phyloP scores from a whole-genome alignment of 2,797 vertebrate genomes.

The Sitta carolinensis region DNA sequence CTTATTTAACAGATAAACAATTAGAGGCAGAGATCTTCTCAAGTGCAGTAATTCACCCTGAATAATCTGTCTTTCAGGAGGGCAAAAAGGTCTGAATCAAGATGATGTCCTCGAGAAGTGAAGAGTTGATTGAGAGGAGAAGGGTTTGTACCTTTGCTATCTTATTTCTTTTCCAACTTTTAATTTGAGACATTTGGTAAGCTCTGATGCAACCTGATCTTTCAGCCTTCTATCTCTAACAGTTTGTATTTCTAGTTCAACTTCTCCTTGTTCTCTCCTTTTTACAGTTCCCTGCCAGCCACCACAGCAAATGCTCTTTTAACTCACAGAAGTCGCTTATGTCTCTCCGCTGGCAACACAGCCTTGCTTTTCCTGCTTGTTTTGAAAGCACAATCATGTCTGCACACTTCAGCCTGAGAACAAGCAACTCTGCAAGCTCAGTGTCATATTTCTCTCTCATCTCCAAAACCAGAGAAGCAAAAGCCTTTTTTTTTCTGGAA shows the following conservation, averaged over 20 bases:
- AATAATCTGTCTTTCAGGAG: neutral
- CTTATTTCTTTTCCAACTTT: neutral
- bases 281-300: neutral
- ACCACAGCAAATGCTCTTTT: constrained; percentile 7
- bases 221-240: neutral
- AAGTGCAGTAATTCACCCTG: neutral
- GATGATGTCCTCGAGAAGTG: neutral
- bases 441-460: neutral
- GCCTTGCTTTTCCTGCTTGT: neutral
- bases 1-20: neutral
- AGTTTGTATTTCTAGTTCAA: neutral
- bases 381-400: neutral
- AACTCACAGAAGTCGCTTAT: neutral
- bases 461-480: neutral
- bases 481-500: neutral
- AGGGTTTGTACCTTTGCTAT: neutral
- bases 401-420: neutral
- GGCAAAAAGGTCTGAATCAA: neutral
- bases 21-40: neutral
- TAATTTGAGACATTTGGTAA: neutral
- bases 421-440: neutral
- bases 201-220: neutral
- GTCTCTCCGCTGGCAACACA: neutral
- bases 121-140: neutral
- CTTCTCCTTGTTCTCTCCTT: neutral